Conservation (phyloP, 2,888 invertebrate species). For the Protophormia terraenovae region DNA sequence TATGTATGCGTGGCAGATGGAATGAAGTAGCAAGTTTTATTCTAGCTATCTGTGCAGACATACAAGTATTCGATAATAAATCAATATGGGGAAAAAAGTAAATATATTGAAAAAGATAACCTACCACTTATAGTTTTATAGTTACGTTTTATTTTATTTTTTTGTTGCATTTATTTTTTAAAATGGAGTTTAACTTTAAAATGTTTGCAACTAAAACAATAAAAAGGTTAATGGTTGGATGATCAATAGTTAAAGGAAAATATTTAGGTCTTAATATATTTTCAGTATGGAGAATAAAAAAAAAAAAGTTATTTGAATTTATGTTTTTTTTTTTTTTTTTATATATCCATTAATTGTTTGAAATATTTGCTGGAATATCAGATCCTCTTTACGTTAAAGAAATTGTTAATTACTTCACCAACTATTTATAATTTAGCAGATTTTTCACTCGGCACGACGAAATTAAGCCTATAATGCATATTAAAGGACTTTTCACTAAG, state of each 20-base stretch:
- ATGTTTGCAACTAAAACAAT: neutral
- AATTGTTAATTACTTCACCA: too few relatives aligned
- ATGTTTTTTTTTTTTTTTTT: too few relatives aligned
- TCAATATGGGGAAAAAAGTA: constrained; percentile 31
- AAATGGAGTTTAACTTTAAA: neutral
- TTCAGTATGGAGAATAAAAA: neutral
- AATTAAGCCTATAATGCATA: too few relatives aligned
- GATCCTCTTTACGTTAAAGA: too few relatives aligned
- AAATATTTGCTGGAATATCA: too few relatives aligned
- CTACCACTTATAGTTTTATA: neutral
- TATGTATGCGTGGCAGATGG: neutral
- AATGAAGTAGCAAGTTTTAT: neutral
- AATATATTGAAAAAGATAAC: constrained; percentile 29
- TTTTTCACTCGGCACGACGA: too few relatives aligned
- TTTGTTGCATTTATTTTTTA: neutral
- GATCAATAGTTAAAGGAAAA: neutral
- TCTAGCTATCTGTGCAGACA: neutral
- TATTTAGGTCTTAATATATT: neutral
- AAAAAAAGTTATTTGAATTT: too few relatives aligned
- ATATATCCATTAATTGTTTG: too few relatives aligned
- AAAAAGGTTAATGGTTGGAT: neutral
- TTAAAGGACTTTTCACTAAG: too few relatives aligned
- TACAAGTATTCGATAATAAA: constrained; percentile 10
- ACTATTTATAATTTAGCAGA: too few relatives aligned
- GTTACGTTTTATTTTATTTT: too few relatives aligned